phyloP scores from a whole-genome alignment of 2,113 vertebrate species.

The human region DNA sequence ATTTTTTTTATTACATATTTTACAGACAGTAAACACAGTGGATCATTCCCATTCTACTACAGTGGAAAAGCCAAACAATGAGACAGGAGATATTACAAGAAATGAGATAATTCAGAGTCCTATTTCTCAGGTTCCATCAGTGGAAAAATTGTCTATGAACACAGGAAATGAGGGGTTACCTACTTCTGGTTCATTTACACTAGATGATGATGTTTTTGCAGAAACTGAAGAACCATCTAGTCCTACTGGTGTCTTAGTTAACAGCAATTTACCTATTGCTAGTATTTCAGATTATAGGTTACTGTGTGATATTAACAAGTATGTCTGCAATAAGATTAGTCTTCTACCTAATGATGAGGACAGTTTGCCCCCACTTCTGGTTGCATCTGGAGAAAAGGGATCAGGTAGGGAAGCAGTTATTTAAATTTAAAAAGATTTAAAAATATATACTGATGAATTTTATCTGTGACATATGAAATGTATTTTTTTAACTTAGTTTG shows the following conservation, averaged over 20 bases:
- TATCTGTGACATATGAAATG: slow-evolving; percentile 12
- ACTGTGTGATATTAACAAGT: slow-evolving; percentile 86
- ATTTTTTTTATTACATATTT: slow-evolving; percentile 39
- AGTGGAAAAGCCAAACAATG: slow-evolving; percentile 65
- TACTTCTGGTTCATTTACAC: background rate
- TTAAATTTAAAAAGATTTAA: background rate
- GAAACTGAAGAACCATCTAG: slow-evolving; percentile 46
- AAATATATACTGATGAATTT: slow-evolving; percentile 12
- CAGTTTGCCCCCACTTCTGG: slow-evolving; percentile 90
- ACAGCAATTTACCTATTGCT: background rate
- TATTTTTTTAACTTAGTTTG: slow-evolving; percentile 18
- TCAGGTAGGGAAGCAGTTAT: slow-evolving; percentile 84
- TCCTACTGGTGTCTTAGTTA: background rate
- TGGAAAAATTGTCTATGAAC: slow-evolving; percentile 25
- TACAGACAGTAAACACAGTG: slow-evolving; percentile 71
- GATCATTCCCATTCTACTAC: slow-evolving; percentile 42
- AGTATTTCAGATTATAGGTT: slow-evolving; percentile 87
- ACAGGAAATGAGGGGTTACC: slow-evolving; percentile 48
- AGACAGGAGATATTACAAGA: background rate
- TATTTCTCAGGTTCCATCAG: slow-evolving; percentile 50
- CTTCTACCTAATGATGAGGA: slow-evolving; percentile 90
- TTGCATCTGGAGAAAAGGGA: slow-evolving; percentile 85
- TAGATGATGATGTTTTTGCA: slow-evolving; percentile 59
- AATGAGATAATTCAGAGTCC: slow-evolving; percentile 51
- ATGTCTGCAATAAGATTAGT: slow-evolving; percentile 83